Evolutionary conservation across 2,888 invertebrate species (phyloP), one percentile per base, ranked within the genome.

Genomic region (Hylaea fasciaria): DNA sequence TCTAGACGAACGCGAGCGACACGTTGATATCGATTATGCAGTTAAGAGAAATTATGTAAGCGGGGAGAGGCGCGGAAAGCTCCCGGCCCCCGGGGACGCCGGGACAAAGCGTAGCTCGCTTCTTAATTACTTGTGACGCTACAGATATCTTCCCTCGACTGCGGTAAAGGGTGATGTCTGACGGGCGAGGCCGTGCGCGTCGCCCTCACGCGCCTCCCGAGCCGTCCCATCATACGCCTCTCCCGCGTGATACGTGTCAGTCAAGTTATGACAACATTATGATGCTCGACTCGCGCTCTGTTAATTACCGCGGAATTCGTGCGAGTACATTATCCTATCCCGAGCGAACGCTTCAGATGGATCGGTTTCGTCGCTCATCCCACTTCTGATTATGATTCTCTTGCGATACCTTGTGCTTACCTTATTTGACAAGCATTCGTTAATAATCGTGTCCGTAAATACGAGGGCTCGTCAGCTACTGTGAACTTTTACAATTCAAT

Each of bases 11-110:
- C 79, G 74, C 81, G 75, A 81, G 78, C 77, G 80, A 85, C 85
- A 86, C 81, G 80, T 83, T 77, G 72, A 70, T 88, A 90, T 90
- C 86, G 90, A 89, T 89, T 89, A 89, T 89, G 82, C 87, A 86
- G 86, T 89, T 88, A 87, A 80, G 81, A 83, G 83, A 81, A 85
- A 89, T 89, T 85, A 87, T 86, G 81, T 86, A 85, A 89, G 83
- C 79, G 79, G 82, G 83, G 84, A 76, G 84, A 82, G 78, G 78
- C 79, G 79, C 66, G 69, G 80, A 79, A 78, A 81, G 78, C 79
- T 73, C 68, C 79, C 10, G 10, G 32, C 32, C 32, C 32, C 78
- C 71, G 64, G 70, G 73, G 70, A 62, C 55, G 70, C 17, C 69
- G 80, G 81, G 80, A 80, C 74, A 73, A 82, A 83, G 85, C 85